Conservation (phyloP, 1,140 invertebrate genomes). For the Dendroctonus valens region DNA sequence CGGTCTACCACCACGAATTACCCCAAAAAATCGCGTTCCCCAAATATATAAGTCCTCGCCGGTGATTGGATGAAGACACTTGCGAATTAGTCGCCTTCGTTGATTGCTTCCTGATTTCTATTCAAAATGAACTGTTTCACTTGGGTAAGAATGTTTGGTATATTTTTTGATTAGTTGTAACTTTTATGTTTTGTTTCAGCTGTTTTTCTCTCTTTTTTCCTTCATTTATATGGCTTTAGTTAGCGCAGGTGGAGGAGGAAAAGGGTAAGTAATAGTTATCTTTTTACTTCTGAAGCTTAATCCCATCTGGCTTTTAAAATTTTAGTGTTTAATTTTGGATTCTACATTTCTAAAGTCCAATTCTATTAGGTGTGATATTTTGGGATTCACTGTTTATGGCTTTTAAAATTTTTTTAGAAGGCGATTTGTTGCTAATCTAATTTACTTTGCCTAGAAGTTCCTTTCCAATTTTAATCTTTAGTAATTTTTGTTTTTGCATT, state of each 20-base stretch:
- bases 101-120: not conserved
- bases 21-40: not conserved
- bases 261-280: conserved; percentile 21
- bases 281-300: not conserved
- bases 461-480: too few relatives aligned
- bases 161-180: not conserved
- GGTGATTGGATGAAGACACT: not conserved
- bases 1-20: not conserved
- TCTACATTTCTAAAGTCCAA: too few relatives aligned
- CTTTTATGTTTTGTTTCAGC: conserved; percentile 11
- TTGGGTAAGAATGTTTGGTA: conserved; percentile 10
- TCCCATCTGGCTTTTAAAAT: too few relatives aligned
- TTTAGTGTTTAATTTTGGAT: too few relatives aligned
- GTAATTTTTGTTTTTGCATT: too few relatives aligned
- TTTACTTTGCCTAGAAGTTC: too few relatives aligned
- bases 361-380: not conserved
- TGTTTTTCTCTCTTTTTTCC: conserved; percentile 17
- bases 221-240: conserved; percentile 9
- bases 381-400: not conserved
- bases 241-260: conserved; percentile 24
- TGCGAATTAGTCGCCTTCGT: not conserved
- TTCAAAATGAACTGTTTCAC: conserved; percentile 25
- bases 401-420: too few relatives aligned
- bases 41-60: conserved; percentile 2
- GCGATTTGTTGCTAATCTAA: too few relatives aligned